These are phyloP conservation scores for Hyles lineata DNA, from an alignment of 2,888 invertebrate species.

Conservation along the genomic window DNA sequence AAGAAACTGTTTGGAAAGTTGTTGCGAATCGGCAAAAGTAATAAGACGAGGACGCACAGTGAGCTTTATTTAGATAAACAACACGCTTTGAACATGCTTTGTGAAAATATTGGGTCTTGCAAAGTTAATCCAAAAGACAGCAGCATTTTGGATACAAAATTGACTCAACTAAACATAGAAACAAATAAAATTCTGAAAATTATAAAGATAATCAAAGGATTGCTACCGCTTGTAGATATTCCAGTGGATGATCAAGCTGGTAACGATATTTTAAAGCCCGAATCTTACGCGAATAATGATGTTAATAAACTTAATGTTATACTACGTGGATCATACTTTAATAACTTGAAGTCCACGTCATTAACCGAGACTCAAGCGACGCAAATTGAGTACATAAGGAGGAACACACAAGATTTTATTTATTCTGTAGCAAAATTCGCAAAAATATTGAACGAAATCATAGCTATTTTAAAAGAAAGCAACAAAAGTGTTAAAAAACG, in stretches of 20 bases:
- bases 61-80: conserved; percentile 45
- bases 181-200: conserved; percentile 59
- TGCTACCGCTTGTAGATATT: conserved; percentile 54
- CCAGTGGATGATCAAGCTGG: conserved; percentile 35
- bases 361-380: conserved; percentile 52
- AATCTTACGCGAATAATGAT: conserved; percentile 44
- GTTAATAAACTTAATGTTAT: conserved; percentile 58
- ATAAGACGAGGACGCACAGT: conserved; percentile 36
- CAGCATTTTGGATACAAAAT: conserved; percentile 52
- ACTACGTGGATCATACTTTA: conserved; percentile 47
- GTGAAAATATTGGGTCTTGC: conserved; percentile 60
- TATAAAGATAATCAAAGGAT: conserved; percentile 65
- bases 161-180: conserved; percentile 60
- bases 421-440: conserved; percentile 65
- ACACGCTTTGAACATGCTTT: conserved; percentile 57
- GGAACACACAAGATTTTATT: conserved; percentile 61
- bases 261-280: conserved; percentile 34
- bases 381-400: conserved; percentile 64
- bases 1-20: conserved; percentile 62
- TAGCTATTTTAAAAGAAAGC: conserved; percentile 53
- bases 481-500: conserved; percentile 29
- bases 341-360: conserved; percentile 32
- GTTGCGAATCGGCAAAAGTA: conserved; percentile 47
- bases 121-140: conserved; percentile 49
- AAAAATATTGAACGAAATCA: conserved; percentile 60